Conservation (phyloP, 2,888 invertebrate genomes). For the Julus scanicus region DNA sequence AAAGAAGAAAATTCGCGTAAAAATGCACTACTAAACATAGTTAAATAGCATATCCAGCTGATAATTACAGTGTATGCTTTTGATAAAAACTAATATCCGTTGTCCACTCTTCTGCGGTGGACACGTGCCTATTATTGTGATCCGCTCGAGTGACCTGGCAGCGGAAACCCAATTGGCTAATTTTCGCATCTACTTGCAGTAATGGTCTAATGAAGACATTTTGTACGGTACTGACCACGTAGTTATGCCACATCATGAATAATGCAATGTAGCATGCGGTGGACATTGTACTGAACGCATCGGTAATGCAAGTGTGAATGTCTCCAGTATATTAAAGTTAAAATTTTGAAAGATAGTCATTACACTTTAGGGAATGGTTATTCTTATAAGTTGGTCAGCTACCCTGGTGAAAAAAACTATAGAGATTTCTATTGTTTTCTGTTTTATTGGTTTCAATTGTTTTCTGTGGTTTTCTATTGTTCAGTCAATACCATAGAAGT, state of each 20-base stretch:
- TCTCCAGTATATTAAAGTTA: too few species aligned
- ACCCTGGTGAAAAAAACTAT: too few species aligned
- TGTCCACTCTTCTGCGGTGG: constrained; percentile 23
- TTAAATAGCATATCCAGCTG: neutral
- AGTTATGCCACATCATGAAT: neutral
- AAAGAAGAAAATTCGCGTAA: neutral
- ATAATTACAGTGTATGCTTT: neutral
- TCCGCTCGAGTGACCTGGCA: neutral
- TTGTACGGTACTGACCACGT: neutral
- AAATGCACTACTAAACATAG: neutral
- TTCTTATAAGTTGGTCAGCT: neutral
- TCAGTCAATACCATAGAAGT: too few species aligned
- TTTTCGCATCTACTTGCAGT: too few species aligned
- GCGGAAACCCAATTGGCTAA: neutral
- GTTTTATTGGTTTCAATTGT: too few species aligned
- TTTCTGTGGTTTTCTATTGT: too few species aligned
- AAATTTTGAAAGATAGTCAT: neutral
- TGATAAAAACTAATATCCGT: neutral
- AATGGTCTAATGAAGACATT: constrained; percentile 25
- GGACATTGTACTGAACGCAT: too few species aligned
- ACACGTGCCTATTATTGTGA: neutral
- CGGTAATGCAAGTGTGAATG: too few species aligned
- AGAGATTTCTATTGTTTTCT: too few species aligned
- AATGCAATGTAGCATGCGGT: neutral
- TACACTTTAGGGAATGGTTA: neutral